Evolutionary conservation across 30 jellyfish, hydroid and myxozoan species (phyloP).

Genomic region (Morbakka virulenta): DNA sequence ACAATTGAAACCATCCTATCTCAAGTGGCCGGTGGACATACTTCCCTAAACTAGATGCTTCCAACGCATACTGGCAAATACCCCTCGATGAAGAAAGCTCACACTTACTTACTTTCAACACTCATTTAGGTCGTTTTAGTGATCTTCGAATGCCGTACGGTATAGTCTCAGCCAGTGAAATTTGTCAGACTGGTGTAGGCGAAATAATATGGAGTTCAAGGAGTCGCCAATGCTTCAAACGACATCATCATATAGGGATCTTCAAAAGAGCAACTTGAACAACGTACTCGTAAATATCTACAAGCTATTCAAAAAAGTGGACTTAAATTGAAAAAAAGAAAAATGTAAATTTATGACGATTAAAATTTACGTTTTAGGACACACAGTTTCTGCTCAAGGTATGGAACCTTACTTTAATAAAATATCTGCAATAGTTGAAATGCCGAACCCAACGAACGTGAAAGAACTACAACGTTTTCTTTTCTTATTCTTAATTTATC

Average conservation of each 20-base stretch:
- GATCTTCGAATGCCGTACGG: constrained; percentile 52
- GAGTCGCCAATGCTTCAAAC: constrained; percentile 49
- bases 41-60: constrained; percentile 63
- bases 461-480: background rate
- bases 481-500: no score
- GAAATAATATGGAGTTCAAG: constrained; percentile 44
- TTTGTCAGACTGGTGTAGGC: constrained; percentile 38
- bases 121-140: no score
- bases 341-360: no score
- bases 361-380: constrained; percentile 20
- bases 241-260: constrained; percentile 59
- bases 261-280: no score
- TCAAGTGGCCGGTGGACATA: constrained; percentile 3
- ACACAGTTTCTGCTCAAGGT: background rate
- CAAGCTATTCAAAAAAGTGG: no score
- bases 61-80: constrained; percentile 66
- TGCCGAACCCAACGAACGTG: background rate
- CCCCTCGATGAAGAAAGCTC: constrained; percentile 60
- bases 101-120: constrained; percentile 45
- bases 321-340: no score
- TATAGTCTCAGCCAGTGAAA: constrained; percentile 69
- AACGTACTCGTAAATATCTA: no score
- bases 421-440: background rate
- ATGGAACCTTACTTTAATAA: background rate
- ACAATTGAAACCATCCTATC: constrained; percentile 65